Evolutionary conservation across 2,797 vertebrate species (phyloP).

Genomic region (Scolopax bukidnonensis): DNA sequence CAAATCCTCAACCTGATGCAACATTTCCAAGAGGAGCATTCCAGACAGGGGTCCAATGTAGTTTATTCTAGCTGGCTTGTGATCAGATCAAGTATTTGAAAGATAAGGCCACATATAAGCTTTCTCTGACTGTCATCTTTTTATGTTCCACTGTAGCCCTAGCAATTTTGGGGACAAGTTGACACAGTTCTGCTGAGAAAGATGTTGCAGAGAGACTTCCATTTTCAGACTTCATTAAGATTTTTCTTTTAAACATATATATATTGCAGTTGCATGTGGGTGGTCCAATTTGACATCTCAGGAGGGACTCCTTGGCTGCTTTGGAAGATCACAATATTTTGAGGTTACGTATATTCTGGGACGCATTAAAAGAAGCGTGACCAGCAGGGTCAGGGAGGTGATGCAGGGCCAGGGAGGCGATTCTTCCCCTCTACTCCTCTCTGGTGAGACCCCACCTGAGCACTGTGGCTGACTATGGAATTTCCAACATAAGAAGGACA

Average conservation of each 20-base stretch:
- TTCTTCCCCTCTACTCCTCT: no score
- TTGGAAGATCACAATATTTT: not conserved
- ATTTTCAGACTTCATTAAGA: not conserved
- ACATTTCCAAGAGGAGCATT: not conserved
- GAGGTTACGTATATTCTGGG: not conserved
- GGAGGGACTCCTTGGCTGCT: not conserved
- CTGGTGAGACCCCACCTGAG: no score
- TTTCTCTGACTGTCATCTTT: not conserved
- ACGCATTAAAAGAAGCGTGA: no score
- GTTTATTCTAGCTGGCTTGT: not conserved
- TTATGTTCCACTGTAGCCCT: not conserved
- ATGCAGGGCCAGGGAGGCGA: no score
- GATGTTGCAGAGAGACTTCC: not conserved
- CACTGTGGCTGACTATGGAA: no score
- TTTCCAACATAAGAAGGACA: no score
- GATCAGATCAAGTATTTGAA: not conserved
- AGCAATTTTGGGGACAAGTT: accelerated
- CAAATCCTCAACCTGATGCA: not conserved
- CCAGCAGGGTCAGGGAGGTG: no score
- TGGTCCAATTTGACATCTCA: not conserved
- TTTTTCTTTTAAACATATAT: not conserved
- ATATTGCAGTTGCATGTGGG: not conserved
- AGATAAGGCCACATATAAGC: accelerated
- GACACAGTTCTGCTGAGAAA: not conserved
- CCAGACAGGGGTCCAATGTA: not conserved